Conservation (phyloP, 1,140 invertebrate species). For the Drosophila arawakana region DNA sequence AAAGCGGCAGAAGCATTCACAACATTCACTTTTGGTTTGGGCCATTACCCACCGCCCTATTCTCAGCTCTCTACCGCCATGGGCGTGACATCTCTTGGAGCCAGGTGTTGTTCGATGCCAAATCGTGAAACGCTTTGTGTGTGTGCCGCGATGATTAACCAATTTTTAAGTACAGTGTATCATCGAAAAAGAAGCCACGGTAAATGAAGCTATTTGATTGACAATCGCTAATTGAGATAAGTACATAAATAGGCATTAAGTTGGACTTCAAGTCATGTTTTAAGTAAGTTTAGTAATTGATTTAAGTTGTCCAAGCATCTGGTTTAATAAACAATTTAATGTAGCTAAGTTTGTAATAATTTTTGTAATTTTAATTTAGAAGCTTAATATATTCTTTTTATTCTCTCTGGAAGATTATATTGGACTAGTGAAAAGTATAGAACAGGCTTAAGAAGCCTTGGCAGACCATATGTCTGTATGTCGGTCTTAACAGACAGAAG, state of each 20-base stretch:
- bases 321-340: no score
- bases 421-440: no score
- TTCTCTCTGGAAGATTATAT: no score
- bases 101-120: constrained; percentile 25
- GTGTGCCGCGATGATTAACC: constrained; percentile 1
- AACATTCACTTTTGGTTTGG: constrained; percentile 20
- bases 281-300: no score
- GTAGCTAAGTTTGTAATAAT: no score
- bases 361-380: no score
- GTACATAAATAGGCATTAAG: neutral
- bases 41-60: neutral
- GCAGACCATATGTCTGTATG: no score
- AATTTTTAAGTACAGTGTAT: neutral
- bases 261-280: neutral
- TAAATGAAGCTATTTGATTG: constrained; percentile 5
- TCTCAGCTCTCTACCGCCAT: neutral
- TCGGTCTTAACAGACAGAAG: no score
- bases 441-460: no score
- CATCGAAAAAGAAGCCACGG: neutral
- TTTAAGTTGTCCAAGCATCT: no score
- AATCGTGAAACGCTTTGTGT: constrained; percentile 7
- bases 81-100: constrained; percentile 15
- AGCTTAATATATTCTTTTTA: no score
- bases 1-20: constrained; percentile 33
- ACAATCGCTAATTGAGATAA: neutral